phyloP scores from a whole-genome alignment of 2,113 vertebrate genomes.

The Zosterops lateralis region DNA sequence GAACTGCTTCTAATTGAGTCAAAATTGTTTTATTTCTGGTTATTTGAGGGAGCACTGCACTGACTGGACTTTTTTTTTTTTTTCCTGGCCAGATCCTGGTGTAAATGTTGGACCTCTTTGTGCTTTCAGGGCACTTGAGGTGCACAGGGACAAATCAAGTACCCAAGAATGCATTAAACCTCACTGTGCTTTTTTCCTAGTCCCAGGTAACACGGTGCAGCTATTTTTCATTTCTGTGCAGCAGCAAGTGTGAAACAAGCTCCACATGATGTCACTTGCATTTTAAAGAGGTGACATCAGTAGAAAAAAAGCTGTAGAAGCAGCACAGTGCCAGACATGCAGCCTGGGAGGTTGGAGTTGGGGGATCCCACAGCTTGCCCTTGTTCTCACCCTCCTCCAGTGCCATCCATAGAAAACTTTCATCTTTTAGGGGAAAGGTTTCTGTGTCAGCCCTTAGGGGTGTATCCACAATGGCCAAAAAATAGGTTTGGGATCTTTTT shows the following conservation, averaged over 20 bases:
- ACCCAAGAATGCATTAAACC: not conserved
- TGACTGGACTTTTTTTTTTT: not conserved
- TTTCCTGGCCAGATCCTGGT: not conserved
- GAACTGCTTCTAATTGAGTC: not conserved
- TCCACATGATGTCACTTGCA: not conserved
- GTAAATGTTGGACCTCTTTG: not conserved
- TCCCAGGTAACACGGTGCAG: not conserved
- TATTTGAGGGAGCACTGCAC: not conserved
- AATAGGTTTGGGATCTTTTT: not conserved
- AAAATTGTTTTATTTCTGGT: not conserved
- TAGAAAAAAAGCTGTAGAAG: not conserved
- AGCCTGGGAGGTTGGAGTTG: not conserved
- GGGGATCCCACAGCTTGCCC: not conserved
- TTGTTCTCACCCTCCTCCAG: not conserved
- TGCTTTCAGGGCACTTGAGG: not conserved
- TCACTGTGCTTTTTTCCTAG: not conserved
- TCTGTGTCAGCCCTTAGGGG: not conserved
- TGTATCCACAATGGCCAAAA: not conserved
- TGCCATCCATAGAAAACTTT: not conserved
- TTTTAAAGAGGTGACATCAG: not conserved
- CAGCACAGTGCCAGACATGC: not conserved
- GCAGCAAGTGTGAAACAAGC: constrained; percentile 17
- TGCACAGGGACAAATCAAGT: not conserved
- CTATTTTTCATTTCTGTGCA: constrained; percentile 18
- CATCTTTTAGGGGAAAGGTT: not conserved